These are phyloP conservation scores for Naso thynnoides DNA, from an alignment of 2,797 vertebrate species.

Conservation along the genomic window DNA sequence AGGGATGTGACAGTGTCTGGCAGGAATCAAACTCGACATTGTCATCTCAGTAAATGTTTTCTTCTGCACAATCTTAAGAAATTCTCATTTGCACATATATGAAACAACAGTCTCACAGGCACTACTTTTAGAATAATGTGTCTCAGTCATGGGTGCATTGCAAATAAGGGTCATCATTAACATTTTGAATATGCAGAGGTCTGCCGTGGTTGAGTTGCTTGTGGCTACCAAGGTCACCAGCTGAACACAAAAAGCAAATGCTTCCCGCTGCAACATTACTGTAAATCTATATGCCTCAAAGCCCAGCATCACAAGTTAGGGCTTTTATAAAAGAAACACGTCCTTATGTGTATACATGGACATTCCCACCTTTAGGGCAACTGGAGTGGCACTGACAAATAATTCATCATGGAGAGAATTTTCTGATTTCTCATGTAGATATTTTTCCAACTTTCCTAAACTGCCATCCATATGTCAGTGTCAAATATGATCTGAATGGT, in stretches of 20 bases:
- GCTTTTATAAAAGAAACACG: neutral
- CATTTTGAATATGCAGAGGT: constrained; percentile 27
- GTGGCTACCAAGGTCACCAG: constrained; percentile 27
- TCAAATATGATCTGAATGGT: constrained; percentile 67
- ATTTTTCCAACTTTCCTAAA: constrained; percentile 54
- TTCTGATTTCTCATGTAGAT: constrained; percentile 40
- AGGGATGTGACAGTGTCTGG: neutral
- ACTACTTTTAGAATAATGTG: neutral
- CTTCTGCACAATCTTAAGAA: neutral
- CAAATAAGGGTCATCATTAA: constrained; percentile 22
- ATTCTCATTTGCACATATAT: neutral
- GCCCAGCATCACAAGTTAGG: neutral
- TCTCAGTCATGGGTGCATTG: constrained; percentile 16
- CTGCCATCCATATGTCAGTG: constrained; percentile 62
- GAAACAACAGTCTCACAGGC: constrained; percentile 4
- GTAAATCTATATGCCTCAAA: neutral
- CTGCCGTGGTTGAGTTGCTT: constrained; percentile 7
- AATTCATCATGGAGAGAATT: constrained; percentile 31
- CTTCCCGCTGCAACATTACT: neutral
- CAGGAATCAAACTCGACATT: rapidly evolving
- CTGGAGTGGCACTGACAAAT: constrained; percentile 27
- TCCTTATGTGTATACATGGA: neutral
- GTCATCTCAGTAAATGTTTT: neutral
- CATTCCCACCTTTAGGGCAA: constrained; percentile 7
- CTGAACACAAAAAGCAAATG: constrained; percentile 5